Evolutionary conservation across 2,113 vertebrate species (phyloP).

Genomic region (Oenanthe melanoleuca): DNA sequence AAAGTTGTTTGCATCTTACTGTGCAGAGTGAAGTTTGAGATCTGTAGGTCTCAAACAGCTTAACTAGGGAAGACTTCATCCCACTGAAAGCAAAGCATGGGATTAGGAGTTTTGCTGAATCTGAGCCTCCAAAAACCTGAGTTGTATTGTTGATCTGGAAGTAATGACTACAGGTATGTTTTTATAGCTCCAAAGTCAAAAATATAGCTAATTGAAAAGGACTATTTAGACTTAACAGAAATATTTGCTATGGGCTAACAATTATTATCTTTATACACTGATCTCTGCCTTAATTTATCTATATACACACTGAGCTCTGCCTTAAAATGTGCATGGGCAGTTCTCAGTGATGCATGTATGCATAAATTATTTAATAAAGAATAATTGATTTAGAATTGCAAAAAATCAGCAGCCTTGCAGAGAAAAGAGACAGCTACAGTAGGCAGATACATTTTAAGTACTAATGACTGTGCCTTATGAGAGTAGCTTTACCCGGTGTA

Average conservation of each 20-base stretch:
- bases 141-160: neutral
- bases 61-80: neutral
- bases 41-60: neutral
- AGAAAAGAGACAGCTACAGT: constrained; percentile 28
- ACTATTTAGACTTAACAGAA: neutral
- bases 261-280: neutral
- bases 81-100: neutral
- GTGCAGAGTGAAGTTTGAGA: neutral
- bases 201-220: neutral
- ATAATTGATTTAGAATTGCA: constrained; percentile 42
- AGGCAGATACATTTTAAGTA: constrained; percentile 39
- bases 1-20: neutral
- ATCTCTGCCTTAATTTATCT: neutral
- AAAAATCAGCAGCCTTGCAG: constrained; percentile 57
- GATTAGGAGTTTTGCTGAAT: neutral
- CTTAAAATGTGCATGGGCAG: neutral
- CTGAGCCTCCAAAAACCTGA: neutral
- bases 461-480: constrained; percentile 57
- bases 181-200: neutral
- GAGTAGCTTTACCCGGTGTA: constrained; percentile 53
- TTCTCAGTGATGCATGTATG: constrained; percentile 16
- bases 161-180: neutral
- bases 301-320: neutral
- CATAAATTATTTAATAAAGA: constrained; percentile 29
- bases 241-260: neutral